Base-by-base conservation (phyloP, 1,140 invertebrate genomes). In the Drosophila albomicans region DNA sequence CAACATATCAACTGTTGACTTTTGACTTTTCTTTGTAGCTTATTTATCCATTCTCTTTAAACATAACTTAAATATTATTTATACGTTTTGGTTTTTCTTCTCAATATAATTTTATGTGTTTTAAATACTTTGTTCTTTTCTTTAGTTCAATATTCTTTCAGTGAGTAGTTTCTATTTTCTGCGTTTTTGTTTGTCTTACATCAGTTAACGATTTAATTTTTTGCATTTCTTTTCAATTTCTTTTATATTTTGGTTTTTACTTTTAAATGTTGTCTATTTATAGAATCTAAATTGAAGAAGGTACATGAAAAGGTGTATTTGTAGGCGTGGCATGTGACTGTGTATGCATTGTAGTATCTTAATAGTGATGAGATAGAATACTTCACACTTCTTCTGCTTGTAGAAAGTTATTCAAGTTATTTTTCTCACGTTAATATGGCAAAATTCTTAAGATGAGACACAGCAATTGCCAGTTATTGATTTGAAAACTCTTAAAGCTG, bases 1-100 rank as follows among this genome's bases (percentile, higher is more conserved):
- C 85, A 88, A 88, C 85, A 89, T 88, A 84, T 88, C 87, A 91
- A 87, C 80, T 90, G 87, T 91, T 91, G 87, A 90, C 79, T 90
- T 82, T 86, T 76, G 82, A 91, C 87, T 91, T 82, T 90, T 75
- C 71, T 76, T 75, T 87, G 76, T 84, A 77, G 63, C 65, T 81
- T 81, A 79, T 88, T 82, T 69, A 78, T 84, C 71, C 71, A 51
- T 65, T 78, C 68, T 78, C 68, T 79, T 89, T 88, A 88, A 91
- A 91, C 75, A 78, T 91, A 91, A 79, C 87, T 81, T 91, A 82
- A 78, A 81, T 48, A 73, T 82, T 90, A 90, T 90, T 82, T 82
- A 79, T 86, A 66, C 63, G 54, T 69, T 77, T 66, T 38, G 35
- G 35, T 38, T 32, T 68, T 48, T 58, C 59, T 63, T 66, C 30